A percentile compares a stretch with the other conserved stretches of the same genome.
Evolutionary conservation across 2,888 invertebrate species (phyloP).

Genomic region (Meteorus cinctellus): DNA sequence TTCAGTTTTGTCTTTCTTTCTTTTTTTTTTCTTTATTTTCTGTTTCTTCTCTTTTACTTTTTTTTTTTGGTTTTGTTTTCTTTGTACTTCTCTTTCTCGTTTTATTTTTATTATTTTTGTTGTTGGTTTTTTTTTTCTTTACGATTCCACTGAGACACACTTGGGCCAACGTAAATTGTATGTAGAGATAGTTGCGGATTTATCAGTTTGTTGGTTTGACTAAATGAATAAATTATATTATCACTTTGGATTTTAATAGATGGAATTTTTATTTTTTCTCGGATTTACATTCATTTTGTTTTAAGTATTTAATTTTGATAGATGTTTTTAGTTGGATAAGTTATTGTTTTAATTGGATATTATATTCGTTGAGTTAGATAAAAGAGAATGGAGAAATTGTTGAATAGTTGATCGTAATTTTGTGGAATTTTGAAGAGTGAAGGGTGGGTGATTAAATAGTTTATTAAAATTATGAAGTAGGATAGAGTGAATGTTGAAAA

Average conservation of each 20-base stretch:
- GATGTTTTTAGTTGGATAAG: too few species aligned
- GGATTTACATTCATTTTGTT: not conserved
- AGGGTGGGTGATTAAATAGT: too few species aligned
- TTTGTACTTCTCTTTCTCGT: not conserved
- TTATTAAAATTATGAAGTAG: too few species aligned
- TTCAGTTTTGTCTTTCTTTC: constrained; percentile 38
- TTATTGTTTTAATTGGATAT: too few species aligned
- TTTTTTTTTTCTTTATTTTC: constrained; percentile 22
- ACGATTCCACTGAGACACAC: constrained; percentile 38
- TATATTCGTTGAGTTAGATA: too few species aligned
- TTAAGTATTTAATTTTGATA: not conserved
- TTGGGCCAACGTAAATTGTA: not conserved
- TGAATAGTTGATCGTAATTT: too few species aligned
- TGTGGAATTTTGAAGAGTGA: too few species aligned
- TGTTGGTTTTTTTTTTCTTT: constrained; percentile 39
- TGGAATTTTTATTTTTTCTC: not conserved
- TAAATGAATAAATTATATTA: constrained; percentile 19
- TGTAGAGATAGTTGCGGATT: constrained; percentile 31
- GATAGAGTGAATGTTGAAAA: too few species aligned
- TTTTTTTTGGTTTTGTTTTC: constrained; percentile 3
- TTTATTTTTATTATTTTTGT: constrained; percentile 6
- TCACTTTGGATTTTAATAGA: not conserved
- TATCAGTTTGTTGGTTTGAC: constrained; percentile 32
- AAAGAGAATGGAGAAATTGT: too few species aligned
- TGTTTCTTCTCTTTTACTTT: constrained; percentile 1